Percentiles rank a stretch among this genome's conserved stretches.
phyloP scores from a whole-genome alignment of 2,888 invertebrate species.

The Xestia xanthographa region DNA sequence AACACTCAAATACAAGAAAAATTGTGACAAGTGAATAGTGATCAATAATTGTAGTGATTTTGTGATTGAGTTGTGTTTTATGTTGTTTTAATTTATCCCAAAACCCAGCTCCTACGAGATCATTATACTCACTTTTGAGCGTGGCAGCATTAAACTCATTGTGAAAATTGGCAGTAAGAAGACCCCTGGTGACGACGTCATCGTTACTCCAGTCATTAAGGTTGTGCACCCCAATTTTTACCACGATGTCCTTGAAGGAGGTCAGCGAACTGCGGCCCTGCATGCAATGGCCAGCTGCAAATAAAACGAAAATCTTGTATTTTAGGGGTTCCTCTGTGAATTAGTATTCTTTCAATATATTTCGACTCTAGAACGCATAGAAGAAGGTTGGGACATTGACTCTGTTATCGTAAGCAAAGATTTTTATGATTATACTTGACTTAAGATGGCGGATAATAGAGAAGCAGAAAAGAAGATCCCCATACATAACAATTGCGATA shows the following conservation, averaged over 20 bases:
- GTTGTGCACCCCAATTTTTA: slow-evolving; percentile 87
- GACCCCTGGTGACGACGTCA: slow-evolving; percentile 83
- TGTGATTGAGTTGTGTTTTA: too few species aligned
- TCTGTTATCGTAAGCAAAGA: background rate
- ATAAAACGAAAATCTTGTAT: background rate
- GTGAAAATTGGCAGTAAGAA: slow-evolving; percentile 81
- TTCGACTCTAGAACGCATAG: background rate
- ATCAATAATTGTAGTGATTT: too few species aligned
- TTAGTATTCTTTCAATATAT: background rate
- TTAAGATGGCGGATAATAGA: background rate
- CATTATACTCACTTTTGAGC: slow-evolving; percentile 78
- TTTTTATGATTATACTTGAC: background rate
- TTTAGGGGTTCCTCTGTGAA: background rate
- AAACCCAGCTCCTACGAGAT: too few species aligned
- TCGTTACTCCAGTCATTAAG: slow-evolving; percentile 88
- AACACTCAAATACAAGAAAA: too few species aligned
- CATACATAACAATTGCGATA: background rate
- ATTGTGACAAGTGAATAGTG: too few species aligned
- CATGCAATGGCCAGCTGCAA: slow-evolving; percentile 90
- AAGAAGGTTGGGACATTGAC: background rate
- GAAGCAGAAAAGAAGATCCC: background rate
- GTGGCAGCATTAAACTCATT: slow-evolving; percentile 79
- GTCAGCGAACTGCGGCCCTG: slow-evolving; percentile 76
- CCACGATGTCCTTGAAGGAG: slow-evolving; percentile 80
- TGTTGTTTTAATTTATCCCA: too few species aligned